Evolutionary conservation across 1,140 invertebrate species (phyloP).

Genomic region (Drosophila parvula): DNA sequence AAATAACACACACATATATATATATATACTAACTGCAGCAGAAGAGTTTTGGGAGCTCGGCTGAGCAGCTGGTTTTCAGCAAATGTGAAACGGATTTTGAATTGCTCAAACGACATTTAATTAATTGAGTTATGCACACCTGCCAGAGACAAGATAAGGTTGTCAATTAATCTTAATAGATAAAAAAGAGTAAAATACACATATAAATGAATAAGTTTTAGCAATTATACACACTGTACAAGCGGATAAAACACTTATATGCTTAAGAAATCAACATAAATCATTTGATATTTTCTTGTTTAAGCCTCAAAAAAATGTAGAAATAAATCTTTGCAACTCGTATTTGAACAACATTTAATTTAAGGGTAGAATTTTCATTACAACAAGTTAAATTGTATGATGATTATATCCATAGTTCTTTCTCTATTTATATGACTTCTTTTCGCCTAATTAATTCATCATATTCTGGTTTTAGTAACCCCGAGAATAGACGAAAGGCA

Average conservation of each 20-base stretch:
- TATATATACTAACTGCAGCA: slow-evolving; percentile 12
- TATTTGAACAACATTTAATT: too few species aligned
- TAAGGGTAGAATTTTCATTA: too few species aligned
- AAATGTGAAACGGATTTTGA: slow-evolving; percentile 16
- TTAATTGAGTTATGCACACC: slow-evolving; percentile 16
- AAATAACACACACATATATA: neutral
- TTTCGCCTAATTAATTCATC: slow-evolving; percentile 25
- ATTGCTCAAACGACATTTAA: slow-evolving; percentile 8
- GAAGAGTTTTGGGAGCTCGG: slow-evolving; percentile 19
- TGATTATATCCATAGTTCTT: neutral
- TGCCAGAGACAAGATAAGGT: slow-evolving; percentile 1
- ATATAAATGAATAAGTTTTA: neutral
- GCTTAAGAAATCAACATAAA: neutral
- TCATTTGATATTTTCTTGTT: neutral
- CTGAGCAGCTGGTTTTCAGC: slow-evolving; percentile 14
- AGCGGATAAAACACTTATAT: neutral
- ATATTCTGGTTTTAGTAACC: neutral
- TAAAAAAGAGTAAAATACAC: neutral
- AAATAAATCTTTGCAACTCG: too few species aligned
- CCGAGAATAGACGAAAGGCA: slow-evolving; percentile 7
- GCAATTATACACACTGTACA: neutral
- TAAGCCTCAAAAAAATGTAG: too few species aligned
- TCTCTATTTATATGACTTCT: slow-evolving; percentile 28
- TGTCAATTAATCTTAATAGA: slow-evolving; percentile 6
- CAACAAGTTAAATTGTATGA: neutral